Evolutionary conservation across 2,888 invertebrate species (phyloP).

Genomic region (Napeogenes inachia): DNA sequence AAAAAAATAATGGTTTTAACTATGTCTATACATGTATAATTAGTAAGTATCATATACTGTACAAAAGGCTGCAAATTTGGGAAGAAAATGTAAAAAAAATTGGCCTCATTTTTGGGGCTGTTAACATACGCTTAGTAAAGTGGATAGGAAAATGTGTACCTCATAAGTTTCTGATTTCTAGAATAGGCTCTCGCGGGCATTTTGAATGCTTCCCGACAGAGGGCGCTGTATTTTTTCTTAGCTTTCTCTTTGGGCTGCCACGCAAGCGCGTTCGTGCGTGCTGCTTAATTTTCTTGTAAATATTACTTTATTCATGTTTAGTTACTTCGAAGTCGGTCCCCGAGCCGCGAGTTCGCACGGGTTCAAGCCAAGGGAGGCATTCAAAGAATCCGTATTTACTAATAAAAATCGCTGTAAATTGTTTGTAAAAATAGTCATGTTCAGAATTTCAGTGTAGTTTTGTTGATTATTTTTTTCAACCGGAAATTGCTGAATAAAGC

Average conservation of each 20-base stretch:
- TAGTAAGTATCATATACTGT: conserved; percentile 75
- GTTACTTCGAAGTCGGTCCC: conserved; percentile 32
- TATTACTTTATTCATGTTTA: conserved; percentile 52
- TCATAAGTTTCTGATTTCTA: conserved; percentile 66
- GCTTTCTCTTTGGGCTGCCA: conserved; percentile 42
- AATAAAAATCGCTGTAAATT: conserved; percentile 66
- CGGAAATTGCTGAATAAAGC: conserved; percentile 75
- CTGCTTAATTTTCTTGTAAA: conserved; percentile 53
- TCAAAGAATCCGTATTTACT: conserved; percentile 40
- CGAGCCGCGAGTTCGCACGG: conserved; percentile 38
- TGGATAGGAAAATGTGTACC: conserved; percentile 65
- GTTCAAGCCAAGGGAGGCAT: conserved; percentile 39
- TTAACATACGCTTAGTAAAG: conserved; percentile 75
- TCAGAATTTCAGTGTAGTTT: conserved; percentile 73
- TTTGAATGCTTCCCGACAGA: conserved; percentile 41
- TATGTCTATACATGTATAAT: conserved; percentile 72
- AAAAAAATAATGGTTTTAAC: conserved; percentile 68
- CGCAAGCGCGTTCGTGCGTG: conserved; percentile 40
- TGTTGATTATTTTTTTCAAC: conserved; percentile 73
- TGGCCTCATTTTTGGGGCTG: conserved; percentile 66
- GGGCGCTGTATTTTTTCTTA: conserved; percentile 40
- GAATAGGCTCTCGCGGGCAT: conserved; percentile 45
- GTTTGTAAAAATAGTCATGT: conserved; percentile 75
- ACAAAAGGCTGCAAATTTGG: conserved; percentile 71
- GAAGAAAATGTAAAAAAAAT: conserved; percentile 69